Evolutionary conservation across 1,140 invertebrate species (phyloP).

Genomic region (Hydropsyche tenuis): DNA sequence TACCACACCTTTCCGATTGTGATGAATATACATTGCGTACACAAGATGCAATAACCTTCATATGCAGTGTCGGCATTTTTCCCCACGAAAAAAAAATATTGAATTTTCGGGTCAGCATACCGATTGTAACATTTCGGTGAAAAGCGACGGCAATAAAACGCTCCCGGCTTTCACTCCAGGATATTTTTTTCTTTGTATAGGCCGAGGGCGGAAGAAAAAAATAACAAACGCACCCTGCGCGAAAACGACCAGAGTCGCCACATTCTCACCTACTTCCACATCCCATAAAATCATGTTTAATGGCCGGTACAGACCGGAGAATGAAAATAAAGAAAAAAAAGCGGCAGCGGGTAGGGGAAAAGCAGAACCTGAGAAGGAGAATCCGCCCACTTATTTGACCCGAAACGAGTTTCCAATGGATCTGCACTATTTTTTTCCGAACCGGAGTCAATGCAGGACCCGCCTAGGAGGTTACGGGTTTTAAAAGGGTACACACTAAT

Average conservation of each 20-base stretch:
- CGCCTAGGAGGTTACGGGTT: constrained; percentile 3
- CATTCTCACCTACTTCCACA: constrained; percentile 37
- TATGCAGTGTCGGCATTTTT: neutral
- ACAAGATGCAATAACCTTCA: neutral
- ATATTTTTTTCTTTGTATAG: constrained; percentile 26
- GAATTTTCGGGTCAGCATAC: neutral
- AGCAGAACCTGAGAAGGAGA: neutral
- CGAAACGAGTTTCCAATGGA: constrained; percentile 46
- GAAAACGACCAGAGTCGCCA: constrained; percentile 19
- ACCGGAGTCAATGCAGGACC: neutral
- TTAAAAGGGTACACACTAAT: constrained; percentile 21
- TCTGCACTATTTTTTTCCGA: constrained; percentile 35
- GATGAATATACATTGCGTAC: too few species aligned
- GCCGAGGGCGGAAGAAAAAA: neutral
- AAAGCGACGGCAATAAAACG: neutral
- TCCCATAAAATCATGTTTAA: constrained; percentile 48
- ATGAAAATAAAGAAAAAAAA: constrained; percentile 24
- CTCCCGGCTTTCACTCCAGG: constrained; percentile 10
- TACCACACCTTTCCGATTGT: too few species aligned
- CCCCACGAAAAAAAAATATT: neutral
- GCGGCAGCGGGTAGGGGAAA: neutral
- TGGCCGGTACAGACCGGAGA: constrained; percentile 38
- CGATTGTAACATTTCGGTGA: neutral
- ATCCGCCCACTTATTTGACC: constrained; percentile 36
- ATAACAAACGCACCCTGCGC: constrained; percentile 17